These are phyloP conservation scores for Lamellibrachia satsuma DNA, from an alignment of 2,888 invertebrate species.

Conservation along the genomic window DNA sequence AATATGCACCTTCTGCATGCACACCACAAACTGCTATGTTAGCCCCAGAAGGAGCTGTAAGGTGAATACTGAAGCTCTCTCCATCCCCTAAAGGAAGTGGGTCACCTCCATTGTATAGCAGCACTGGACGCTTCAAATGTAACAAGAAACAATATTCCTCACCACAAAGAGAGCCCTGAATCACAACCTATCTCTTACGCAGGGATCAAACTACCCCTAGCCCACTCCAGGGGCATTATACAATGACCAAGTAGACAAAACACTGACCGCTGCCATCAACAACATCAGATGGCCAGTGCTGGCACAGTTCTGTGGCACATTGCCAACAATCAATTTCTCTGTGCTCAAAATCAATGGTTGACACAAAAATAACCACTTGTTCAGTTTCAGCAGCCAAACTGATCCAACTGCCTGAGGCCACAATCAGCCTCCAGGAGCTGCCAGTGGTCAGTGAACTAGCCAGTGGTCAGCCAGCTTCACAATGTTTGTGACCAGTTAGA, in stretches of 20 bases:
- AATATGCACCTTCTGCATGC: no score
- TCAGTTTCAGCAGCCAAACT: background rate
- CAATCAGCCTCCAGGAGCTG: background rate
- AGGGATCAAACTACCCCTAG: background rate
- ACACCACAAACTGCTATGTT: background rate
- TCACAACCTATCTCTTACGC: background rate
- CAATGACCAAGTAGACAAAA: background rate
- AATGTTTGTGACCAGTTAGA: background rate
- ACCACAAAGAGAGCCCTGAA: background rate
- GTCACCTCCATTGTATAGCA: background rate
- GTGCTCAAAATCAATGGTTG: background rate
- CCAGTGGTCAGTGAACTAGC: background rate
- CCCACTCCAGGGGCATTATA: background rate
- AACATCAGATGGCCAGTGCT: background rate
- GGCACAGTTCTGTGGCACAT: background rate
- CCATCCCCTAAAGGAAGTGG: no score
- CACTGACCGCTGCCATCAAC: background rate
- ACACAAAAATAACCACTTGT: conserved; percentile 8
- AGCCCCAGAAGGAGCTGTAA: no score
- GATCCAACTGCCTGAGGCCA: background rate
- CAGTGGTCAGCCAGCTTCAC: background rate
- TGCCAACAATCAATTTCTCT: background rate
- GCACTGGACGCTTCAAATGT: background rate
- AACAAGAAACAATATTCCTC: background rate
- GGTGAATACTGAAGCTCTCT: no score